These are phyloP conservation scores for Philereme vetulata DNA, from an alignment of 2,888 invertebrate genomes.

Conservation along the genomic window DNA sequence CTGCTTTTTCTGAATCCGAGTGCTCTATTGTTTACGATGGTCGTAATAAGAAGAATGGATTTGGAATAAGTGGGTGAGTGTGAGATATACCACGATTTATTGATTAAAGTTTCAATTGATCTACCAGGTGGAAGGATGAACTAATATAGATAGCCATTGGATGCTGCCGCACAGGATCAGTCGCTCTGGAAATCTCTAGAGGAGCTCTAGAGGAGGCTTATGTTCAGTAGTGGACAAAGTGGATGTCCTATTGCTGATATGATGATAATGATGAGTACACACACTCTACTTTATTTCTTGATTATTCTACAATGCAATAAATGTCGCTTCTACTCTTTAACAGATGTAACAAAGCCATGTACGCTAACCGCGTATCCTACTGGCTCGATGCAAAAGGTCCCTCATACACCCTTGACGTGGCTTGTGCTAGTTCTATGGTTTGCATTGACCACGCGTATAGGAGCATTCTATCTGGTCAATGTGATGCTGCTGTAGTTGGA, in stretches of 20 bases:
- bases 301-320: too few relatives aligned
- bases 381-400: conserved; percentile 60
- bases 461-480: conserved; percentile 52
- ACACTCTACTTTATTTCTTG: too few relatives aligned
- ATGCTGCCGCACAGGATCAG: too few relatives aligned
- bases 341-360: conserved; percentile 59
- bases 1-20: conserved; percentile 84
- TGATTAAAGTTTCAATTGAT: too few relatives aligned
- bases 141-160: too few relatives aligned
- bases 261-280: too few relatives aligned
- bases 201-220: too few relatives aligned
- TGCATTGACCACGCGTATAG: conserved; percentile 56
- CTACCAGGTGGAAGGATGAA: too few relatives aligned
- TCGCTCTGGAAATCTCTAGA: too few relatives aligned
- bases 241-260: too few relatives aligned
- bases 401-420: conserved; percentile 51
- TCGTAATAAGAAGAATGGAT: conserved; percentile 48
- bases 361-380: conserved; percentile 59
- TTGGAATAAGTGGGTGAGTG: conserved; percentile 56
- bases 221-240: too few relatives aligned
- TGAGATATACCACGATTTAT: neutral
- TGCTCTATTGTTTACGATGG: conserved; percentile 70
- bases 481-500: conserved; percentile 82
- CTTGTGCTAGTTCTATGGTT: conserved; percentile 52
- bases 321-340: neutral